A percentile compares a stretch with the other conserved stretches of the same genome.
Evolutionary conservation across 1,140 invertebrate species (phyloP).

Genomic region (Drosophila rufa): DNA sequence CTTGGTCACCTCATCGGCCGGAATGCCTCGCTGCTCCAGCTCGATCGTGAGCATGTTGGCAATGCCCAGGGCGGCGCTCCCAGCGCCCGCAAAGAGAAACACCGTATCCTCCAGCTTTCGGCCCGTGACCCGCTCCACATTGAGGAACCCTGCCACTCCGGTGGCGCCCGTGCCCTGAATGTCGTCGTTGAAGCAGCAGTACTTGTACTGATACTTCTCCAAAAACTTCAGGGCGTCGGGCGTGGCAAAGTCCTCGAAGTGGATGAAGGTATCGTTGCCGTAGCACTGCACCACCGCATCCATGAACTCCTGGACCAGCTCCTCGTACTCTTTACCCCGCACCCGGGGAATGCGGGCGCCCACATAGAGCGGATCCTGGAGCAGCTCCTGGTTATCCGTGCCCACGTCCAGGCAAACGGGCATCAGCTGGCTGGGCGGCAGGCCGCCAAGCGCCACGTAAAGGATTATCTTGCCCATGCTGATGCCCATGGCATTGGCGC

Average conservation of each 20-base stretch:
- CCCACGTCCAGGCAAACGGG: conserved; percentile 97
- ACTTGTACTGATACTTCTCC: conserved; percentile 92
- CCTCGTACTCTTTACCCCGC: conserved; percentile 94
- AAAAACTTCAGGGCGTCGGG: conserved; percentile 96
- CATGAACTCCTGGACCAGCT: conserved; percentile 99
- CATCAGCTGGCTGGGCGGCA: conserved; percentile 95
- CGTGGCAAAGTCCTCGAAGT: conserved; percentile 99
- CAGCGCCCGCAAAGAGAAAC: conserved; percentile 97
- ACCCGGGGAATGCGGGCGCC: conserved; percentile 94
- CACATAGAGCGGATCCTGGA: conserved; percentile 98
- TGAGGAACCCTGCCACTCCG: conserved; percentile 95
- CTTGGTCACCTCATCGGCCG: conserved; percentile 89
- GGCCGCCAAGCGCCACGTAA: conserved; percentile 96
- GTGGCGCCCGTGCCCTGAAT: conserved; percentile 98
- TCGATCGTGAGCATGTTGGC: conserved; percentile 90
- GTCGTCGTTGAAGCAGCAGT: conserved; percentile 98
- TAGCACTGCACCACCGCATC: conserved; percentile 93
- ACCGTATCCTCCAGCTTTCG: conserved; percentile 92
- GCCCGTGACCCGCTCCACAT: conserved; percentile 92
- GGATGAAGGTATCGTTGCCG: conserved; percentile 92
- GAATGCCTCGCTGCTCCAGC: conserved; percentile 13
- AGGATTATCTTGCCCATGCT: conserved; percentile 96
- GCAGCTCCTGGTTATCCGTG: conserved; percentile 93
- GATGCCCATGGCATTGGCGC: conserved; percentile 98
- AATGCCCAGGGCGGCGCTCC: conserved; percentile 95